phyloP scores from a whole-genome alignment of 2,797 vertebrate genomes.

The Cyclopterus lumpus region DNA sequence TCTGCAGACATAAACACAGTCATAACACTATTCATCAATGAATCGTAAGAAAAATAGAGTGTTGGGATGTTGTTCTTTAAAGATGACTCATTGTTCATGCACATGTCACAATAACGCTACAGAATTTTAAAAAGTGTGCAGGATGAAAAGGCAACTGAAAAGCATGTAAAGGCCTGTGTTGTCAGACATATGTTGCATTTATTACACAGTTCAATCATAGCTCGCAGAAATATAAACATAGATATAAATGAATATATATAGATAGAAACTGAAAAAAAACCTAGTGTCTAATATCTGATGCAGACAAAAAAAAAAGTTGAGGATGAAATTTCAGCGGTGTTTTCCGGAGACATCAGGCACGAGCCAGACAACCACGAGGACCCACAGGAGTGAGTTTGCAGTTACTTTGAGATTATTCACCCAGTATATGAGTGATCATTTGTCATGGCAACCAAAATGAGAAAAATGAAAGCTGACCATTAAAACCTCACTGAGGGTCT shows the following conservation, averaged over 20 bases:
- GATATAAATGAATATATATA: too few relatives aligned
- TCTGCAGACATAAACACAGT: constrained; percentile 3
- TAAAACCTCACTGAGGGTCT: constrained; percentile 58
- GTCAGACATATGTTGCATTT: constrained; percentile 30
- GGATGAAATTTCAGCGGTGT: constrained; percentile 74
- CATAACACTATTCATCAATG: neutral
- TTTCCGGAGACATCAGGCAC: constrained; percentile 59
- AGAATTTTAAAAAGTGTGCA: constrained; percentile 1
- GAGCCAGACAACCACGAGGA: constrained; percentile 63
- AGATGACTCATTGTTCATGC: constrained; percentile 4
- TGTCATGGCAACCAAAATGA: constrained; percentile 52
- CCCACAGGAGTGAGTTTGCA: constrained; percentile 51
- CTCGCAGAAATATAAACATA: constrained; percentile 8
- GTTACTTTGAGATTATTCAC: constrained; percentile 36
- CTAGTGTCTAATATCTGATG: neutral
- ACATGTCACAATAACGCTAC: constrained; percentile 7
- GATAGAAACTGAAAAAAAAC: constrained; percentile 59
- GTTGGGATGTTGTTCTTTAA: neutral
- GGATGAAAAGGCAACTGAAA: neutral
- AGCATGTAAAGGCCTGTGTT: neutral
- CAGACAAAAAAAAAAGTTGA: constrained; percentile 11
- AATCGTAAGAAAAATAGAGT: neutral
- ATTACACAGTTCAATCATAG: constrained; percentile 37
- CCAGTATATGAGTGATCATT: constrained; percentile 67
- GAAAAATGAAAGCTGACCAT: constrained; percentile 64